phyloP scores from a whole-genome alignment of 2,888 invertebrate species.

The Drosophila atroscutellata region DNA sequence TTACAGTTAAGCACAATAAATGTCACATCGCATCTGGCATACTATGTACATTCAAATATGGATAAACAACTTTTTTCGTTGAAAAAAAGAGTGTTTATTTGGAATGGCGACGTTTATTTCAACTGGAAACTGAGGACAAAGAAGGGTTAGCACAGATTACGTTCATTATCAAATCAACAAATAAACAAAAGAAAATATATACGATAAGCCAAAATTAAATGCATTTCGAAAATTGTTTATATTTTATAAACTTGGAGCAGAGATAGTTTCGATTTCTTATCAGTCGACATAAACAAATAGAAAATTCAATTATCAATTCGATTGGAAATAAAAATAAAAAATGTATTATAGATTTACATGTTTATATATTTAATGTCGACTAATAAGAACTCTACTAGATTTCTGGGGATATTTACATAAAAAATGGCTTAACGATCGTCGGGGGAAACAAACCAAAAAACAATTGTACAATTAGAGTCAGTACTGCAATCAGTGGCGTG shows the following conservation, averaged over 20 bases:
- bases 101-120: constrained; percentile 42
- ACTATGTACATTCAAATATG: constrained; percentile 1
- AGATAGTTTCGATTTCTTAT: background rate
- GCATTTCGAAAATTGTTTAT: background rate
- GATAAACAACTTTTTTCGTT: constrained; percentile 11
- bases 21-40: constrained; percentile 6
- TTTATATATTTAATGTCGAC: too few relatives aligned
- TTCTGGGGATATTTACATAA: background rate
- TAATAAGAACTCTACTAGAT: too few relatives aligned
- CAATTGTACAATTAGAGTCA: background rate
- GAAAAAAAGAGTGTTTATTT: constrained; percentile 29
- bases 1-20: constrained; percentile 49
- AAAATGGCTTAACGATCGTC: background rate
- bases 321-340: background rate
- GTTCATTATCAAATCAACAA: constrained; percentile 49
- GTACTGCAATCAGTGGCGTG: background rate
- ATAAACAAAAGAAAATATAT: constrained; percentile 49
- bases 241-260: background rate
- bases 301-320: background rate
- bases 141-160: constrained; percentile 28
- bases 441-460: background rate
- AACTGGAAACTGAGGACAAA: constrained; percentile 41
- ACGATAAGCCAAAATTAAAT: constrained; percentile 7
- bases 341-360: background rate
- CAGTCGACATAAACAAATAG: background rate